phyloP scores from a whole-genome alignment of 23 tunicate species.

The Oikopleura vanhoeffeni region DNA sequence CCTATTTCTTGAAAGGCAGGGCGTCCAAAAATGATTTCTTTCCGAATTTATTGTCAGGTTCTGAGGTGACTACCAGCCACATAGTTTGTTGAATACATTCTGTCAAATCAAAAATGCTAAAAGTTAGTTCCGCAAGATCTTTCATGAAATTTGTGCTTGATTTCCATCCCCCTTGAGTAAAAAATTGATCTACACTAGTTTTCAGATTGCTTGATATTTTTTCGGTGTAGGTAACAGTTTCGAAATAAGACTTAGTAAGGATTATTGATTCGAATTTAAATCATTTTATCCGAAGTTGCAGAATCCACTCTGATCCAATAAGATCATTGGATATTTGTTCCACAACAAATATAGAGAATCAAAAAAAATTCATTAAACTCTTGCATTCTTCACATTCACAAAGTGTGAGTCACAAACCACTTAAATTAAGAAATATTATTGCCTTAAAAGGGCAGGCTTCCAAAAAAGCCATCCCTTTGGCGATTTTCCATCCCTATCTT shows the following conservation, averaged over 20 bases:
- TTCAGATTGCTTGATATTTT: not conserved
- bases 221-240: not conserved
- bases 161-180: not conserved
- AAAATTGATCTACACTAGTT: not conserved
- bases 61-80: slow-evolving; percentile 14
- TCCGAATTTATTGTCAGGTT: not conserved
- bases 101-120: not conserved
- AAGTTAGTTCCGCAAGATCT: not conserved
- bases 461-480: no score
- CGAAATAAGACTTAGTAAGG: not conserved
- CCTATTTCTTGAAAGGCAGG: not conserved
- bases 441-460: no score
- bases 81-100: not conserved
- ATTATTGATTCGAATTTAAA: no score
- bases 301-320: no score
- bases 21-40: not conserved
- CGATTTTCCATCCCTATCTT: no score
- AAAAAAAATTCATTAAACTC: no score
- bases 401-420: no score
- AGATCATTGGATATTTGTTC: no score
- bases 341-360: no score
- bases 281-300: no score
- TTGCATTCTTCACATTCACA: no score
- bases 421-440: no score
- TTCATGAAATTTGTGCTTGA: not conserved